Percentiles rank a stretch among this genome's conserved stretches.
Evolutionary conservation across 2,797 vertebrate genomes (phyloP).

Genomic region (Propithecus perrieri): DNA sequence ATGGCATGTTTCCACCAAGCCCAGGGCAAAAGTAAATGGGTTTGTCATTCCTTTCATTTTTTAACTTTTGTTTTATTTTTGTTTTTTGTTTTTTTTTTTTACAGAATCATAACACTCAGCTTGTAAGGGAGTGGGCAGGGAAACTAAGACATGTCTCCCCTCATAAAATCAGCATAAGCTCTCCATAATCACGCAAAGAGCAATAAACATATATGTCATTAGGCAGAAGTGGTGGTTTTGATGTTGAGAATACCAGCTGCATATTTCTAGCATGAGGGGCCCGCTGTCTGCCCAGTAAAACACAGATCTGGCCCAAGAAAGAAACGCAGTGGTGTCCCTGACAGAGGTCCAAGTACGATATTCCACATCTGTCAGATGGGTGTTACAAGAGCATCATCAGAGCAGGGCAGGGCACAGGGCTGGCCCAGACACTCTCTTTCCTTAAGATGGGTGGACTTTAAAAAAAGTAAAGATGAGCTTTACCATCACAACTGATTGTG

Average conservation of each 20-base stretch:
- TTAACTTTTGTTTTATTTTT: not conserved
- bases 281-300: not conserved
- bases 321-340: not conserved
- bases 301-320: not conserved
- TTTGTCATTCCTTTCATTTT: conserved; percentile 22
- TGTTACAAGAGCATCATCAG: not conserved
- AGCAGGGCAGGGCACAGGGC: not conserved
- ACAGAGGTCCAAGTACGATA: not conserved
- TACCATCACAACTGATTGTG: not conserved
- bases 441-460: not conserved
- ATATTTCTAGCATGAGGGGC: not conserved
- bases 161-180: not conserved
- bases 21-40: conserved; percentile 24
- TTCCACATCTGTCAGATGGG: not conserved
- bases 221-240: not conserved
- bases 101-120: not conserved
- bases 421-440: not conserved
- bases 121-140: not conserved
- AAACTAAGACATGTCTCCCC: not conserved
- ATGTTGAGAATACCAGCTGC: not conserved
- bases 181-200: not conserved
- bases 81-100: not conserved
- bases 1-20: not conserved
- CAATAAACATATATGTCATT: not conserved
- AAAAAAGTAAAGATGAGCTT: not conserved